Evolutionary conservation across 1,140 invertebrate genomes (phyloP), one percentile per base, ranked within the genome.

Genomic region (Eriosoma lanigerum): DNA sequence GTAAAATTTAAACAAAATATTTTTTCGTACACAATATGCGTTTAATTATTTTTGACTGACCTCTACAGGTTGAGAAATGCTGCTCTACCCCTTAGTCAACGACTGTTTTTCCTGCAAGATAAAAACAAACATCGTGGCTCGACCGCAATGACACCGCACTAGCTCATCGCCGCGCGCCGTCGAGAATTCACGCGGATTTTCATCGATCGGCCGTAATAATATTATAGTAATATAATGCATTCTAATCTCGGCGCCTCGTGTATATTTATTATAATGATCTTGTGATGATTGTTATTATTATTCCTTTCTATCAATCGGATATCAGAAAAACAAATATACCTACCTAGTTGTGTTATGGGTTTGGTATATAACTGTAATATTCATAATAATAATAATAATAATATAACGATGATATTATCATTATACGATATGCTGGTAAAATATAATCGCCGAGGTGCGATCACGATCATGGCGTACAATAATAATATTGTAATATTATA

Each of bases 241-340:
- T 24, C 32, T 64, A 38, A 64, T n/a, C 29, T 24, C 15, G 13
- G 60, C 29, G 29, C 29, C 8, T 38, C 3, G 32, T 17, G 17
- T 26, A 19, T 62, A 32, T 19, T 62, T 32, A 62, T 38, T 19
- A 64, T 64, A 38, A 64, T n/a, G 60, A 32, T 32, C 29, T 32
- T 29, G 60, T 64, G 29, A n/a, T 38, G 32, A 38, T 38, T 38
- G 32, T 38, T 38, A 4, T n/a, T n/a, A 4, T 8, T 38, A 38
- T 38, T 10, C 17, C 24, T 64, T 60, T 29, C 24, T 19, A 6
- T 24, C 26, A 21, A 29, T 60, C 58, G 21, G 26, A 60, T 17
- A 60, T 60, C 58, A 60, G 58, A 60, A 60, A 60, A 60, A 60
- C 58, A 60, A 60, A 60, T 29, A 29, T 6, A 60, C 24, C 6